Conservation (phyloP, 37 sponge, comb jelly and placozoan species). For the Beroe forskalii region DNA sequence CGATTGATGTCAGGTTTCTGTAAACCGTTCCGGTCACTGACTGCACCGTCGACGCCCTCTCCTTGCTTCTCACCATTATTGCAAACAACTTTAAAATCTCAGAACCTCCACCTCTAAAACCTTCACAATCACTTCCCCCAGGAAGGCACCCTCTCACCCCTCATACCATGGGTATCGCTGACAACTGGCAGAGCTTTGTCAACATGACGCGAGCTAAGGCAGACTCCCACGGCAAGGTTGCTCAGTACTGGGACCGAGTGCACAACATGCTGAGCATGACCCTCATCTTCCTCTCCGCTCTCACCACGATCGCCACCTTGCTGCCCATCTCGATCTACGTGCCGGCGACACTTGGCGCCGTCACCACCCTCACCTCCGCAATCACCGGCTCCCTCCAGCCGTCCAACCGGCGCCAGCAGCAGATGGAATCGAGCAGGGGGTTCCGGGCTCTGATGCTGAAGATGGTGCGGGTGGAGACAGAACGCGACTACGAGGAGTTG, state of each 20-base stretch:
- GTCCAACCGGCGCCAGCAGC: neutral
- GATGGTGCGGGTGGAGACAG: slow-evolving; percentile 47
- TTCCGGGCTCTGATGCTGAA: slow-evolving; percentile 54
- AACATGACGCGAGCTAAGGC: slow-evolving; percentile 5
- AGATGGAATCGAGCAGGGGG: neutral
- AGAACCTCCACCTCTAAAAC: no score
- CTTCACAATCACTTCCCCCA: no score
- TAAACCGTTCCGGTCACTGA: no score
- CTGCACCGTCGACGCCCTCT: no score
- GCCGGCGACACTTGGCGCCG: neutral
- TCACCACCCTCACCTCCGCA: slow-evolving; percentile 7
- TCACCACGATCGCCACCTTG: slow-evolving; percentile 10
- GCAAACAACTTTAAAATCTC: no score
- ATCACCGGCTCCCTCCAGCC: slow-evolving; percentile 2
- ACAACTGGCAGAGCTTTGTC: slow-evolving; percentile 12
- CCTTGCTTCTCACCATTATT: no score
- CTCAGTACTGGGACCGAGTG: slow-evolving; percentile 10
- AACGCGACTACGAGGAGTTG: slow-evolving; percentile 5
- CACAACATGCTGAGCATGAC: neutral
- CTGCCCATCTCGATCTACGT: slow-evolving; percentile 9
- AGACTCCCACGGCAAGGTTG: slow-evolving; percentile 28
- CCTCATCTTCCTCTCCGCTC: slow-evolving; percentile 13
- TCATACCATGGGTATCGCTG: slow-evolving; percentile 23
- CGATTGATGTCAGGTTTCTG: no score
- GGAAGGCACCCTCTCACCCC: no score